Evolutionary conservation across 37 sponge, comb jelly and placozoan genomes (phyloP).

Genomic region (Cliona cf. orientalis): DNA sequence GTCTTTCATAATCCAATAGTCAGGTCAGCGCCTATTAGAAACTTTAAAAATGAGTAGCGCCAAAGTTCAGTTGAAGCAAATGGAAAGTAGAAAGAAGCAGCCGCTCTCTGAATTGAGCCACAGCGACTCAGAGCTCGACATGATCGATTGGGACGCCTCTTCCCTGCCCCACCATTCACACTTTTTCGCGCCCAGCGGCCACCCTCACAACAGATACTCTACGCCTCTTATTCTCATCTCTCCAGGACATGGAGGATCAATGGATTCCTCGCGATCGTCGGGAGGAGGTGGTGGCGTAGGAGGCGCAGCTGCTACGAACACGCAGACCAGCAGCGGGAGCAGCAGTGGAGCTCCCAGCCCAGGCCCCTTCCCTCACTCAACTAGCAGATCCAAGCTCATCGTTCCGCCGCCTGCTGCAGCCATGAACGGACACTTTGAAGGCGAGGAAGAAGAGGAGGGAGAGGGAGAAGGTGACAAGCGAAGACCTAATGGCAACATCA

Average conservation of each 20-base stretch:
- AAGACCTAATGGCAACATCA: background rate
- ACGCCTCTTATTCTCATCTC: slow-evolving; percentile 15
- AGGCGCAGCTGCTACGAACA: no score
- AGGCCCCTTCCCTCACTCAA: slow-evolving; percentile 1
- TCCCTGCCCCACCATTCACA: slow-evolving; percentile 17
- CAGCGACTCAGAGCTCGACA: slow-evolving; percentile 59
- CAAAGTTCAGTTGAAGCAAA: no score
- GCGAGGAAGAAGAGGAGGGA: background rate
- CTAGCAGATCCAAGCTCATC: background rate
- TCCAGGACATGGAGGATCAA: slow-evolving; percentile 10
- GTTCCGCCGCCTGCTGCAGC: background rate
- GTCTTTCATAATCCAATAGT: no score
- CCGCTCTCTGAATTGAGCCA: slow-evolving; percentile 1
- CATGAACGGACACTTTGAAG: background rate
- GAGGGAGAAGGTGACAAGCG: background rate
- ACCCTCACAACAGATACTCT: background rate
- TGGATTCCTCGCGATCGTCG: slow-evolving; percentile 1
- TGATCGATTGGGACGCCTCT: background rate
- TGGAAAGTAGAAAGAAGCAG: no score
- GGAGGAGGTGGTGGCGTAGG: no score
- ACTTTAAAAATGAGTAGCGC: no score
- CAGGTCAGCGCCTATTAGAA: no score
- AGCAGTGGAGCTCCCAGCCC: no score
- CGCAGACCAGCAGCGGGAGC: no score
- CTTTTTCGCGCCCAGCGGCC: slow-evolving; percentile 7